Base-by-base conservation (phyloP, 2,797 vertebrate species). In the Etheostoma perlongum region DNA sequence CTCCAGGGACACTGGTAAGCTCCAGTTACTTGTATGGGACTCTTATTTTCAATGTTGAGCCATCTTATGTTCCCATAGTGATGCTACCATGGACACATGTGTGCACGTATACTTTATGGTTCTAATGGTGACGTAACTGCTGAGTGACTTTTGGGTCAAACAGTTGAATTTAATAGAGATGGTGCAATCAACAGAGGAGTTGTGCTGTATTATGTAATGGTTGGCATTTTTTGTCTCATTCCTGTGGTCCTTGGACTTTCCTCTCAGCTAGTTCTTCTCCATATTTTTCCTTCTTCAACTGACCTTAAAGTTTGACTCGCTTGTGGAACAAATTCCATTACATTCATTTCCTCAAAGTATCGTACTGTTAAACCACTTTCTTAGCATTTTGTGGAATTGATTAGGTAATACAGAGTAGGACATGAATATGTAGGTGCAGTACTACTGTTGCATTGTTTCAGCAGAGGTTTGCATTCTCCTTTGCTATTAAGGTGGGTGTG, bases 161-260 rank as follows among this genome's bases (percentile, higher is more conserved):
- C 59, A 10, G 21, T 25, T 44, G 30, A 13, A 36, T 10, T 10
- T 36, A 40, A 40, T 11, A 40, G 36, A 40, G 36, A 40, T 40
- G 36, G 36, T 52, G 3, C 10, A 40, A 46, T 11, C 6, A 18
- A 71, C 83, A 54, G 30, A 82, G 30, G 46, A 75, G 14, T 76
- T 49, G 40, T 49, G 76, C 69, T 53, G 55, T n/a, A 5, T 93
- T 93, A 91, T 74, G 87, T 75, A 86, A 91, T 71, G 74, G 69
- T 51, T 89, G 89, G 88, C 84, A 48, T 81, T 69, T 49, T n/a
- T 48, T 23, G 73, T 77, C 51, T 79, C 80, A 90, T 90, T 89
- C 88, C 88, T 93, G 91, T 51, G 85, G 91, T 78, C 57, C 78
- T 76, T 75, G 55, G 54, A 68, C 77, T 84, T 78, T 60, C 36